Percentiles rank a stretch among this genome's conserved stretches.
Evolutionary conservation across 2,797 vertebrate genomes (phyloP).

Genomic region (Cyclopterus lumpus): DNA sequence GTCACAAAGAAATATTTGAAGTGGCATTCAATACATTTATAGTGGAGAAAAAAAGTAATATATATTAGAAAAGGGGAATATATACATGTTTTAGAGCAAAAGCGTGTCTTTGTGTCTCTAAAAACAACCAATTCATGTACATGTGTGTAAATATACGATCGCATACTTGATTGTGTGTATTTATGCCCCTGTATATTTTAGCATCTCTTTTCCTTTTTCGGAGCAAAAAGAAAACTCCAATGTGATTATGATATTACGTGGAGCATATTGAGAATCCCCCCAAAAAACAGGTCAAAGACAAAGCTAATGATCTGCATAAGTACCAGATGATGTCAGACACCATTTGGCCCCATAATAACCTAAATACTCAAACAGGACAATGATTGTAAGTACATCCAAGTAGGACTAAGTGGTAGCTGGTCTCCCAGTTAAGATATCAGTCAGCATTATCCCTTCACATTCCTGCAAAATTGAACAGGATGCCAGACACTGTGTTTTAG

Average conservation of each 20-base stretch:
- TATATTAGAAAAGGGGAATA: background rate
- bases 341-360: background rate
- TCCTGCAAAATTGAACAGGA: background rate
- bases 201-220: background rate
- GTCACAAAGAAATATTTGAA: background rate
- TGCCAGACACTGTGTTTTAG: background rate
- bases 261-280: too few species aligned
- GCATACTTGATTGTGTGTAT: background rate
- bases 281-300: background rate
- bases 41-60: background rate
- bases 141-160: background rate
- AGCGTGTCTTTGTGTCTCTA: background rate
- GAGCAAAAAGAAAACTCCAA: background rate
- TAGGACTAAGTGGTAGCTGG: background rate
- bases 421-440: background rate
- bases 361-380: background rate
- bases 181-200: background rate
- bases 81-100: background rate
- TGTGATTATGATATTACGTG: background rate
- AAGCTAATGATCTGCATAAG: too few species aligned
- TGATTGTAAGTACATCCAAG: background rate
- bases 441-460: too few species aligned
- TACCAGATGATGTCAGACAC: background rate
- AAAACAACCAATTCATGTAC: background rate
- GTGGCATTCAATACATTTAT: background rate